A percentile compares a stretch with the other conserved stretches of the same genome.
phyloP scores from a whole-genome alignment of 2,797 vertebrate species.

The Thamnophis elegans region DNA sequence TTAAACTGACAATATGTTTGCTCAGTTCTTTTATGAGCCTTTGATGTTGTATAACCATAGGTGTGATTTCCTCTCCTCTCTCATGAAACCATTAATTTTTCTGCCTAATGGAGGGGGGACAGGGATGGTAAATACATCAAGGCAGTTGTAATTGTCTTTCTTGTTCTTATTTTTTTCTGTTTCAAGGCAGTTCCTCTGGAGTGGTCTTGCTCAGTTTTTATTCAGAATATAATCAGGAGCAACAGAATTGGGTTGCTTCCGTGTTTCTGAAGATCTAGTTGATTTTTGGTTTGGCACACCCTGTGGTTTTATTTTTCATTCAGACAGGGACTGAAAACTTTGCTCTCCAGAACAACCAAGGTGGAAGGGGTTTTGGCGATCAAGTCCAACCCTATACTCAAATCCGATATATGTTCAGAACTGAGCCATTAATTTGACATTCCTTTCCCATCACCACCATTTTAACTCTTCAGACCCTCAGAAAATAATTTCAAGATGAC shows the following conservation, averaged over 20 bases:
- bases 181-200: not conserved
- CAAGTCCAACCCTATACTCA: not conserved
- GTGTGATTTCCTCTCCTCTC: constrained; percentile 1
- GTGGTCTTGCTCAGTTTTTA: not conserved
- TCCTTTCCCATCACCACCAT: not conserved
- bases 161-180: not conserved
- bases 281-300: not conserved
- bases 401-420: not conserved
- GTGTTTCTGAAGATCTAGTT: not conserved
- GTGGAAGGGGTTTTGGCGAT: not conserved
- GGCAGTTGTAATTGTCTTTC: not conserved
- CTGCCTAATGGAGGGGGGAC: not conserved
- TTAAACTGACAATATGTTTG: fast-evolving
- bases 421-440: not conserved
- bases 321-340: not conserved
- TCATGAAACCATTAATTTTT: constrained; percentile 28
- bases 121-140: not conserved
- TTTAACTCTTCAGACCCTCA: not conserved
- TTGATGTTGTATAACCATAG: not conserved
- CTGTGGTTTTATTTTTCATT: not conserved
- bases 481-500: not conserved
- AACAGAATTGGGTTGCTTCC: not conserved
- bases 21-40: not conserved
- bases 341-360: not conserved
- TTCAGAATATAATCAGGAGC: not conserved